A percentile compares a stretch with the other conserved stretches of the same genome.
These are phyloP conservation scores for Gadopsis marmoratus DNA, from an alignment of 2,797 vertebrate species.

Conservation along the genomic window DNA sequence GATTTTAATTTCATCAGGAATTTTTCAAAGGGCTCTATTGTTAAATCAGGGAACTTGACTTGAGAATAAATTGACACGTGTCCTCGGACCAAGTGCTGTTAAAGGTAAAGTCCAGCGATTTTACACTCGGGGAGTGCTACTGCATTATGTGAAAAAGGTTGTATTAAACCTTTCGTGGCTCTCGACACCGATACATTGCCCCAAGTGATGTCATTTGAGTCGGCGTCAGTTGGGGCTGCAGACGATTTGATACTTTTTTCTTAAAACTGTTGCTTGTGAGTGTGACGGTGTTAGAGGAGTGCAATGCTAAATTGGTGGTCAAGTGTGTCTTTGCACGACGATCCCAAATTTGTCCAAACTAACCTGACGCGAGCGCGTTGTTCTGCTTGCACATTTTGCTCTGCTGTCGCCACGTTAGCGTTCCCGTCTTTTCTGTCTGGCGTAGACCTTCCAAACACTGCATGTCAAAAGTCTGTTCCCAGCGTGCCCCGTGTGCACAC, in stretches of 20 bases:
- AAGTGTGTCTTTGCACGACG: background rate
- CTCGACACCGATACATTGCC: background rate
- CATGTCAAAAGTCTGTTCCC: slow-evolving; percentile 74
- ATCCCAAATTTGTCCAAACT: background rate
- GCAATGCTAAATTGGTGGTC: background rate
- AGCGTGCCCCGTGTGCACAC: slow-evolving; percentile 76
- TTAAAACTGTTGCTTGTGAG: too few species aligned
- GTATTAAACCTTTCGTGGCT: too few species aligned
- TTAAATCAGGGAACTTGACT: background rate
- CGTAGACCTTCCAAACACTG: slow-evolving; percentile 55
- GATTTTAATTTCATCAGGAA: background rate
- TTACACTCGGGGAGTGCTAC: background rate
- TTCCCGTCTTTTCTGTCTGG: slow-evolving; percentile 19
- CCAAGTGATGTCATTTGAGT: background rate
- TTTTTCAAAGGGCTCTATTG: background rate
- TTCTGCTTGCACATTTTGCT: slow-evolving; percentile 19
- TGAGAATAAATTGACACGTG: background rate
- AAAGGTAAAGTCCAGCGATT: background rate
- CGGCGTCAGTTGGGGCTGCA: background rate
- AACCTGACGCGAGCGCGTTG: background rate
- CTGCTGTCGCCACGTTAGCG: background rate
- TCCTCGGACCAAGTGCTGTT: background rate
- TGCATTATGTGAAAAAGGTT: background rate
- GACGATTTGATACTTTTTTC: too few species aligned
- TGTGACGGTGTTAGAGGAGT: background rate